These are phyloP conservation scores for Drosophila auraria DNA, from an alignment of 1,140 invertebrate species.

Conservation along the genomic window DNA sequence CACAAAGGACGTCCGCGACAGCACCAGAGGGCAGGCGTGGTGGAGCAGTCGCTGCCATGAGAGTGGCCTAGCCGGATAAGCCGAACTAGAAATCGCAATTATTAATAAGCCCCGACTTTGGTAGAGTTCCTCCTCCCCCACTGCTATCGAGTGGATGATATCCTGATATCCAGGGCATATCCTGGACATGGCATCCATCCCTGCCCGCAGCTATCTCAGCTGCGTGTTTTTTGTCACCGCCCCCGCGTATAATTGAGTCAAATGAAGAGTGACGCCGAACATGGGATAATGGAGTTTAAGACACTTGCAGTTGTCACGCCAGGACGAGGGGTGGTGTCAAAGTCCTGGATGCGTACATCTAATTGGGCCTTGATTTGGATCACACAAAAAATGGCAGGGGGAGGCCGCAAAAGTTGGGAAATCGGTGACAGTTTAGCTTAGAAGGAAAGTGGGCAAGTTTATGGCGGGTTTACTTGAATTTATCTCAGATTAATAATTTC, in stretches of 20 bases:
- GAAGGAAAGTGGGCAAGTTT: neutral
- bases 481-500: neutral
- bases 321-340: slow-evolving; percentile 20
- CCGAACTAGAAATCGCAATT: slow-evolving; percentile 71
- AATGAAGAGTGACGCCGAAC: slow-evolving; percentile 80
- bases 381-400: neutral
- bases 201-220: slow-evolving; percentile 1
- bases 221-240: slow-evolving; percentile 21
- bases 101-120: slow-evolving; percentile 66
- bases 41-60: slow-evolving; percentile 1
- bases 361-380: slow-evolving; percentile 35
- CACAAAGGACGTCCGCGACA: slow-evolving; percentile 32
- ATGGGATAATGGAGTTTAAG: slow-evolving; percentile 77
- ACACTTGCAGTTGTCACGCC: slow-evolving; percentile 62
- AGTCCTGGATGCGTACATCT: slow-evolving; percentile 25
- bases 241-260: slow-evolving; percentile 69
- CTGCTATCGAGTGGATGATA: slow-evolving; percentile 41
- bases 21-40: slow-evolving; percentile 4
- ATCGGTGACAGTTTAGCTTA: neutral
- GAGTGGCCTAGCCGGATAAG: slow-evolving; percentile 29
- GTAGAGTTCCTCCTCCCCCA: neutral
- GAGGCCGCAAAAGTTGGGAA: neutral
- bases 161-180: slow-evolving; percentile 5
- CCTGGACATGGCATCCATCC: neutral
- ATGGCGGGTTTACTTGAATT: neutral